Evolutionary conservation across 92 coral and sea anemone genomes (phyloP), one percentile per base, ranked within the genome.

Genomic region (Micromussa lordhowensis): DNA sequence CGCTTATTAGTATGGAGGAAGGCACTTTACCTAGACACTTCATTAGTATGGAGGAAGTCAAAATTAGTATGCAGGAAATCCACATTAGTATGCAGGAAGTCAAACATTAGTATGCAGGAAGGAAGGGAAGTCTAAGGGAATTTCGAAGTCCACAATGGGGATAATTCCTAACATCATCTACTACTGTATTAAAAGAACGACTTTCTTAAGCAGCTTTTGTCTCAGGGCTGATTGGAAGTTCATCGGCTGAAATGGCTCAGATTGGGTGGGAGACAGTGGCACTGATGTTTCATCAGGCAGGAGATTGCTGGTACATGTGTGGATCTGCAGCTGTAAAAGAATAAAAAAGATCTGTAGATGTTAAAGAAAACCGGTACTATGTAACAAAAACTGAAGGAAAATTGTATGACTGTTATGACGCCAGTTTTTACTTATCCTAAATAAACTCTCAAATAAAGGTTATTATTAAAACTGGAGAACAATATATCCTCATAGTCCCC

Each of bases 161-260:
- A 79, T 84, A 95, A 78, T 90, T 90, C 40, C 83, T 90, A 58
- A 90, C n/a, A n/a, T n/a, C n/a, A n/a, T n/a, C n/a, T n/a, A 94
- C 97, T 95, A 94, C 87, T 79, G 89, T 79, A 70, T 92, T 88
- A 90, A 94, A 95, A 3, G 92, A 75, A 82, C 92, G 94, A 72
- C 82, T 89, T 90, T 89, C 89, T 76, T 82, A 61, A 79, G 91
- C 91, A 28, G 82, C 80, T 69, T 63, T 92, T 88, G 58, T 80
- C 77, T 79, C 83, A 64, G 94, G 95, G 75, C n/a, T n/a, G 91
- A 95, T 68, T 72, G 35, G 88, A 91, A 92, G 75, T 95, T 90
- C 80, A 55, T 82, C 80, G 94, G 95, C 83, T 89, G 93, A 78
- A 77, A 81, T 86, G 94, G 94, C 81, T 74, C 53, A 66, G 78